Conservation (phyloP, 2,113 vertebrate genomes). For the Amblyornis subalaris region DNA sequence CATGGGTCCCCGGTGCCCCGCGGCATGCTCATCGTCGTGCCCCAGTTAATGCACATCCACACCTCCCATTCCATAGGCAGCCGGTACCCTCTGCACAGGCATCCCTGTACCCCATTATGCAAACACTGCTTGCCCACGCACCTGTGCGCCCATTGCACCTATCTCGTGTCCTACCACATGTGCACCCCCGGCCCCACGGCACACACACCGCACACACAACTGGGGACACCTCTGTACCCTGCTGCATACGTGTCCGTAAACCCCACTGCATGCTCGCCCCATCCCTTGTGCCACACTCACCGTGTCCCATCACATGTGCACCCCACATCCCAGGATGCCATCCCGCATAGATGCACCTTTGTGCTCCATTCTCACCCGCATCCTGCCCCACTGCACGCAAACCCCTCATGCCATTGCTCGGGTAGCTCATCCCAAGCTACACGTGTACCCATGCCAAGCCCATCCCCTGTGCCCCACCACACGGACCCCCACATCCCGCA, state of each 20-base stretch:
- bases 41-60: not conserved
- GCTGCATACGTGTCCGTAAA: not conserved
- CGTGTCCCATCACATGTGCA: not conserved
- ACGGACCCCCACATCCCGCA: not conserved
- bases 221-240: not conserved
- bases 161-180: accelerated
- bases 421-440: not conserved
- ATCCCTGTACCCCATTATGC: not conserved
- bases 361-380: too few relatives aligned
- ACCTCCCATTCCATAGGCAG: not conserved
- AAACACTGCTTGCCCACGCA: not conserved
- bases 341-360: accelerated
- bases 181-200: not conserved
- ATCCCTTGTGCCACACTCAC: not conserved
- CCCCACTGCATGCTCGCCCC: not conserved
- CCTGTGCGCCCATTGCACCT: not conserved
- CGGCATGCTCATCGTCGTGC: too few relatives aligned
- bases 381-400: not conserved
- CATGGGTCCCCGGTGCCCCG: not conserved
- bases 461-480: not conserved
- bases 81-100: not conserved
- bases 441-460: not conserved
- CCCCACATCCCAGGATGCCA: too few relatives aligned
- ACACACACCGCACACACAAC: accelerated
- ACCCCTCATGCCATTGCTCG: not conserved